Conservation (phyloP, 2,888 invertebrate species). For the Fabriciana adippe region DNA sequence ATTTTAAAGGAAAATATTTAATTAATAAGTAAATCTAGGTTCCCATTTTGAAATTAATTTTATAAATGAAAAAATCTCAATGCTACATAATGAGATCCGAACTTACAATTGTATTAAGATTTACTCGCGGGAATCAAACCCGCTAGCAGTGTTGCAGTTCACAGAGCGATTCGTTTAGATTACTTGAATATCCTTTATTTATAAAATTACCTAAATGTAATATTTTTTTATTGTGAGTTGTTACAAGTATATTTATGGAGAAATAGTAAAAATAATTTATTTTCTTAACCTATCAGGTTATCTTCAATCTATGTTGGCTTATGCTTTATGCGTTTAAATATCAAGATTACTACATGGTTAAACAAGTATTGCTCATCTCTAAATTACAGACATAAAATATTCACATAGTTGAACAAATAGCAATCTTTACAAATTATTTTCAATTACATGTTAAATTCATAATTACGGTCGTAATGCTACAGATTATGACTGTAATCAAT, state of each 20-base stretch:
- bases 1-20: too few relatives aligned
- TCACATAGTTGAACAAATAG: constrained; percentile 44
- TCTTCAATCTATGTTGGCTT: constrained; percentile 16
- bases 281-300: constrained; percentile 17
- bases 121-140: too few relatives aligned
- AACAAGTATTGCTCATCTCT: constrained; percentile 24
- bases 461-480: constrained; percentile 50
- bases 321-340: constrained; percentile 24
- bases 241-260: not conserved
- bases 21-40: too few relatives aligned
- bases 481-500: not conserved
- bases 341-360: constrained; percentile 20
- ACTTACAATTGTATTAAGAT: too few relatives aligned
- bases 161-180: too few relatives aligned
- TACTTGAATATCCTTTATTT: too few relatives aligned
- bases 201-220: too few relatives aligned
- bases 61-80: too few relatives aligned
- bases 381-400: constrained; percentile 18
- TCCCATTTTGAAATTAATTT: too few relatives aligned
- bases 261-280: constrained; percentile 18
- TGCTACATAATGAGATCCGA: too few relatives aligned
- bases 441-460: constrained; percentile 62
- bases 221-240: too few relatives aligned
- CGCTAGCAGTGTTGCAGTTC: too few relatives aligned
- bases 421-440: constrained; percentile 49